These are phyloP conservation scores for Lepidonotus clava DNA, from an alignment of 2,888 invertebrate genomes.

Conservation along the genomic window DNA sequence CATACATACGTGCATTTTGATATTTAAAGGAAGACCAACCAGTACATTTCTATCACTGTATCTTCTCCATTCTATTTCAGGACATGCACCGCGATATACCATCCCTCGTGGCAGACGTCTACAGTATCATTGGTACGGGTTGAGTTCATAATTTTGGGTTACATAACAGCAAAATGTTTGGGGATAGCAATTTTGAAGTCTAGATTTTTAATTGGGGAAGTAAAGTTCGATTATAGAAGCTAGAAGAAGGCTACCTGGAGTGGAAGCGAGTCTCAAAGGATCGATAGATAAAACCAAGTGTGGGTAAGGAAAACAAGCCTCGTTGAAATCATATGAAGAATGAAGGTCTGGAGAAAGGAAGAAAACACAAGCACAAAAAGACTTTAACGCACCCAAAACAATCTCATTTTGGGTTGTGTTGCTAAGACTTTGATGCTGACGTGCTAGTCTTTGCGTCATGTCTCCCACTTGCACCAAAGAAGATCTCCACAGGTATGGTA, in stretches of 20 bases:
- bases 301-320: background rate
- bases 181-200: slow-evolving; percentile 24
- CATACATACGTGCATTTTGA: too few species aligned
- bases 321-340: too few species aligned
- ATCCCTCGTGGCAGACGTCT: slow-evolving; percentile 91
- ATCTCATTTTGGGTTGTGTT: too few species aligned
- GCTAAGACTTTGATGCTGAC: too few species aligned
- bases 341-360: too few species aligned
- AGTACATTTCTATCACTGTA: too few species aligned
- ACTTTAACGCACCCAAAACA: too few species aligned
- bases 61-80: slow-evolving; percentile 83
- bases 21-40: too few species aligned
- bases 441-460: too few species aligned
- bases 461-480: background rate
- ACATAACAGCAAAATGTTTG: slow-evolving; percentile 29
- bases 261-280: background rate
- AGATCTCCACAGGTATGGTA: slow-evolving; percentile 44
- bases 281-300: slow-evolving; percentile 12
- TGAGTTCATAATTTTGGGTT: slow-evolving; percentile 55
- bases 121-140: slow-evolving; percentile 86
- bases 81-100: slow-evolving; percentile 89
- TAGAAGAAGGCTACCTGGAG: slow-evolving; percentile 31
- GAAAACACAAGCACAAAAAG: too few species aligned
- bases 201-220: slow-evolving; percentile 24
- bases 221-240: slow-evolving; percentile 43